These are phyloP conservation scores for Dicentrarchus labrax DNA, from an alignment of 2,113 vertebrate genomes.

Conservation along the genomic window DNA sequence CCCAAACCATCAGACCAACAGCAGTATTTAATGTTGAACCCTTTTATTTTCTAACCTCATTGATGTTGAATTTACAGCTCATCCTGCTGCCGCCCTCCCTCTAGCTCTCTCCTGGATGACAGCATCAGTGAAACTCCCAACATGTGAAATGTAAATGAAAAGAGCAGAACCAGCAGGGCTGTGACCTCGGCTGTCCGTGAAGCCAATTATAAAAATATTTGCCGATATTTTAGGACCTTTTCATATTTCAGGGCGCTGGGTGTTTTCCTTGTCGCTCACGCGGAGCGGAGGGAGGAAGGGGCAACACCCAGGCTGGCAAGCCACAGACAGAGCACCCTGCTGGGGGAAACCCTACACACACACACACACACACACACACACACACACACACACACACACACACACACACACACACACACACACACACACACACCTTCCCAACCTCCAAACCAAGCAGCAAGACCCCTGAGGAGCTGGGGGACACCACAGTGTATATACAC, in stretches of 20 bases:
- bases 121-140: constrained; percentile 29
- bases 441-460: constrained; percentile 34
- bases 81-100: constrained; percentile 1
- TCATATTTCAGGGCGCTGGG: constrained; percentile 53
- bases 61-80: background rate
- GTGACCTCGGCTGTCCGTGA: constrained; percentile 47
- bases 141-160: constrained; percentile 38
- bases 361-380: constrained; percentile 5
- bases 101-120: constrained; percentile 23
- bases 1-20: too few relatives aligned
- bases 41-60: background rate
- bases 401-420: constrained; percentile 22
- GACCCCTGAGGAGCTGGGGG: constrained; percentile 60
- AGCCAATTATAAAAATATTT: constrained; percentile 55
- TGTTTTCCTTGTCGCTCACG: constrained; percentile 73
- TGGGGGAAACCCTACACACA: constrained; percentile 40
- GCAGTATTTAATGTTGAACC: too few relatives aligned
- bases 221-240: constrained; percentile 63
- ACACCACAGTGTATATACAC: constrained; percentile 52
- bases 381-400: too few relatives aligned
- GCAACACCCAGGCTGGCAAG: constrained; percentile 57
- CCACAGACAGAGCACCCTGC: constrained; percentile 63
- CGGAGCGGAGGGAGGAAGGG: constrained; percentile 62
- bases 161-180: constrained; percentile 36
- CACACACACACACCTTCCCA: constrained; percentile 2